Percentiles rank a stretch among this genome's conserved stretches.
Evolutionary conservation across 2,888 invertebrate genomes (phyloP).

Genomic region (Dryocosmus kuriphilus): DNA sequence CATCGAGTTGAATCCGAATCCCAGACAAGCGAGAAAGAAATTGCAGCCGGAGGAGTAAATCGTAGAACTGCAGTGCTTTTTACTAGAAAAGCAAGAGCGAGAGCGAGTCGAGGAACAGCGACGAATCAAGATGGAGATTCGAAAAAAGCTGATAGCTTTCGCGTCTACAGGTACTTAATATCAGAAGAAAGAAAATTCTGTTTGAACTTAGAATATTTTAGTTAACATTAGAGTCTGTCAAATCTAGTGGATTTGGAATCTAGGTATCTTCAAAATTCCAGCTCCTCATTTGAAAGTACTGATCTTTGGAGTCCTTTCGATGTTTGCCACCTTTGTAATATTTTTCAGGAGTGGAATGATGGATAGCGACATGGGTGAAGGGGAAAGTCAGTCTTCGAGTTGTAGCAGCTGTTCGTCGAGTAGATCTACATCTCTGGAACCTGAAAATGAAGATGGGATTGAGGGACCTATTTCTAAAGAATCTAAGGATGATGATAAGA

Average conservation of each 20-base stretch:
- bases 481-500: constrained; percentile 75
- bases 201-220: neutral
- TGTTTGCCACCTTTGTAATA: constrained; percentile 10
- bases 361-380: constrained; percentile 75
- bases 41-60: constrained; percentile 80
- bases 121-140: constrained; percentile 62
- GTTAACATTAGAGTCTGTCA: neutral
- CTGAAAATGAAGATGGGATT: constrained; percentile 59
- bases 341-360: constrained; percentile 69
- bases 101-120: constrained; percentile 77
- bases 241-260: neutral
- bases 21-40: constrained; percentile 68
- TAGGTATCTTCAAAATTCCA: neutral
- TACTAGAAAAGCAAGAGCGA: constrained; percentile 84
- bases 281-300: neutral
- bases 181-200: no score
- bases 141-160: constrained; percentile 75
- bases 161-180: constrained; percentile 70
- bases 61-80: constrained; percentile 88
- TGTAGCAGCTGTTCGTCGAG: constrained; percentile 76
- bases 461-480: constrained; percentile 75
- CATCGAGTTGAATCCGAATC: constrained; percentile 67
- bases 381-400: constrained; percentile 74
- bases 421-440: constrained; percentile 72
- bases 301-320: no score